Base-by-base conservation (phyloP, 2,113 vertebrate genomes). In the Phylloscopus trochiloides region DNA sequence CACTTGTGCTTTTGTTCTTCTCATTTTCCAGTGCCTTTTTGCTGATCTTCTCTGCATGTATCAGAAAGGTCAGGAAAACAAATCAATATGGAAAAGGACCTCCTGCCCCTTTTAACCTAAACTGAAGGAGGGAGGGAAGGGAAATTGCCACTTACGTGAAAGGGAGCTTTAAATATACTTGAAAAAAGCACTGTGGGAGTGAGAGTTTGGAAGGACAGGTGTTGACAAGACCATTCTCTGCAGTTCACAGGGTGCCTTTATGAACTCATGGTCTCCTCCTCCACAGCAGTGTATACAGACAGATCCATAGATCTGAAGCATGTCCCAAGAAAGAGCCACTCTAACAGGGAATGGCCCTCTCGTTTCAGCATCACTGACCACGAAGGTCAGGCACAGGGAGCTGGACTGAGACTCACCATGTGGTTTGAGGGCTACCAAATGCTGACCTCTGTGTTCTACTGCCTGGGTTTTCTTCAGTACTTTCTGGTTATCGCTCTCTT, bases 31-130 rank as follows among this genome's bases (percentile, higher is more conserved):
- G 65, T 47, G 70, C 72, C 21, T 93, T 81, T 93, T 92, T 85
- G 76, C 52, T 96, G 77, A 88, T 96, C 88, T 94, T 96, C 94
- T 97, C 93, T 95, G 67, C 77, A 55, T 95, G 97, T 81, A 93
- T 96, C 88, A 92, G 86, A 97, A 97, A 98, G 98, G 96, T 96
- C 93, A 95, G 94, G 90, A 95, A 97, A 97, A 97, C 96, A 97
- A 97, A 97, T 97, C 97, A 87, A 83, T 97, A 87, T 1, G 4
- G 94, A 94, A 83, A 95, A 86, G 88, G 91, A 96, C 95, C 97
- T 97, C 86, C 97, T 94, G 94, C 94, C 86, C 90, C 91, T 92
- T 92, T 91, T 95, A 96, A 90, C 90, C 61, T 67, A 94, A 89
- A 74, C 28, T 84, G 42, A 32, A 86, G 90, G 88, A 95, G 59